phyloP scores from a whole-genome alignment of 2,888 invertebrate genomes.

The Lutraria lutraria region DNA sequence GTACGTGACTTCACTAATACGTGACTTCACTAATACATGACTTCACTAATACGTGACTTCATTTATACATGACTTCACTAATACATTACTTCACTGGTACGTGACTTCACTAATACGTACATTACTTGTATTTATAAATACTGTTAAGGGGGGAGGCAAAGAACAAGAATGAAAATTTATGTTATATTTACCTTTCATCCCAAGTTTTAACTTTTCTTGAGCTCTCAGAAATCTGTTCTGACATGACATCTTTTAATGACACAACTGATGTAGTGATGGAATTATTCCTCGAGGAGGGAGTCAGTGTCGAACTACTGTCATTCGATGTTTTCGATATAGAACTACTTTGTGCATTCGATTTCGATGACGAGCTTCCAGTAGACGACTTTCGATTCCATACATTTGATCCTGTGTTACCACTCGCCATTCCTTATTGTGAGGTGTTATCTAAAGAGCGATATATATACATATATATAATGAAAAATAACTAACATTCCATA shows the following conservation, averaged over 20 bases:
- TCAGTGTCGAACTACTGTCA: not conserved
- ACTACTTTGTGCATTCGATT: not conserved
- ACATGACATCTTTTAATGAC: slow-evolving; percentile 38
- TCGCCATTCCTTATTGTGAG: not conserved
- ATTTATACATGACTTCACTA: too few relatives aligned
- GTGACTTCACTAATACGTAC: too few relatives aligned
- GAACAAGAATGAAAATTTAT: not conserved
- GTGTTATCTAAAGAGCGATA: too few relatives aligned
- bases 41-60: too few relatives aligned
- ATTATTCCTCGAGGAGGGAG: not conserved
- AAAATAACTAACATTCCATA: too few relatives aligned
- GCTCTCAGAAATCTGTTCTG: slow-evolving; percentile 30
- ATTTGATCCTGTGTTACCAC: not conserved
- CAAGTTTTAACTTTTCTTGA: not conserved
- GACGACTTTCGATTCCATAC: not conserved
- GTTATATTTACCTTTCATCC: not conserved
- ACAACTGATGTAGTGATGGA: not conserved
- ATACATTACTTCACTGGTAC: too few relatives aligned
- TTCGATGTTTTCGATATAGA: not conserved
- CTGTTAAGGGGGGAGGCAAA: too few relatives aligned
- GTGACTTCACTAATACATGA: too few relatives aligned
- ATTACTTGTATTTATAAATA: too few relatives aligned
- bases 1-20: too few relatives aligned
- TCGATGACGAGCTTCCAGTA: not conserved
- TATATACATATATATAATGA: too few relatives aligned